phyloP scores from a whole-genome alignment of 2,888 invertebrate species.

The Calliphora vomitoria region DNA sequence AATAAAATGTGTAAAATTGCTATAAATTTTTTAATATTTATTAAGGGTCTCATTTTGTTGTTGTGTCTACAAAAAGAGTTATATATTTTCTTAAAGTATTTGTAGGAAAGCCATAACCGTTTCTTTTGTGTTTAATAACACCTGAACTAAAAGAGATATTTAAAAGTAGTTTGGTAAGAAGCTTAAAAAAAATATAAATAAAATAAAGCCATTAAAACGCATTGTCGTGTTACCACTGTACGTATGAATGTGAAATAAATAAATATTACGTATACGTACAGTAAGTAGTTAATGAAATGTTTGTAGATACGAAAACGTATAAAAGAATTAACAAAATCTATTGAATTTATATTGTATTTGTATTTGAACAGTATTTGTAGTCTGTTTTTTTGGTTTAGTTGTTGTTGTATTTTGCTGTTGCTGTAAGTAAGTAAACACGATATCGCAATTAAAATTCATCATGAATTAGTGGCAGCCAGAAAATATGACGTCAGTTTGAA shows the following conservation, averaged over 20 bases:
- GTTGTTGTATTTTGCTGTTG: conserved; percentile 5
- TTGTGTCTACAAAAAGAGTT: too few species aligned
- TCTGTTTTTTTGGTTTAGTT: background rate
- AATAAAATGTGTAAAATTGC: too few species aligned
- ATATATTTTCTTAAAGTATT: too few species aligned
- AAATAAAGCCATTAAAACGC: too few species aligned
- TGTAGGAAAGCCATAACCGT: too few species aligned
- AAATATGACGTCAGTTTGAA: conserved; percentile 65
- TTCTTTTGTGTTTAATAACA: too few species aligned
- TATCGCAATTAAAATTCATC: conserved; percentile 51
- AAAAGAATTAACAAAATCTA: background rate
- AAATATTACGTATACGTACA: conserved; percentile 41
- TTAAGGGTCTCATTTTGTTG: too few species aligned
- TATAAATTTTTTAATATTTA: too few species aligned
- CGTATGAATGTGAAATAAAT: conserved; percentile 19
- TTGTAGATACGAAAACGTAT: background rate
- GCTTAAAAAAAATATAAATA: too few species aligned
- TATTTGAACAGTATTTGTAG: too few species aligned
- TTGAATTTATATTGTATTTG: background rate
- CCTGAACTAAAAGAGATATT: too few species aligned
- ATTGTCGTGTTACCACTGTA: background rate
- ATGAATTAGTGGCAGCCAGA: conserved; percentile 39
- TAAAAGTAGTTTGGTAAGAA: too few species aligned
- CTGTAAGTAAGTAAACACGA: conserved; percentile 38
- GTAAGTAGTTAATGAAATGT: background rate